Percentiles rank a stretch among this genome's conserved stretches.
Conservation (phyloP, 2,113 vertebrate species). For the Physeter macrocephalus region DNA sequence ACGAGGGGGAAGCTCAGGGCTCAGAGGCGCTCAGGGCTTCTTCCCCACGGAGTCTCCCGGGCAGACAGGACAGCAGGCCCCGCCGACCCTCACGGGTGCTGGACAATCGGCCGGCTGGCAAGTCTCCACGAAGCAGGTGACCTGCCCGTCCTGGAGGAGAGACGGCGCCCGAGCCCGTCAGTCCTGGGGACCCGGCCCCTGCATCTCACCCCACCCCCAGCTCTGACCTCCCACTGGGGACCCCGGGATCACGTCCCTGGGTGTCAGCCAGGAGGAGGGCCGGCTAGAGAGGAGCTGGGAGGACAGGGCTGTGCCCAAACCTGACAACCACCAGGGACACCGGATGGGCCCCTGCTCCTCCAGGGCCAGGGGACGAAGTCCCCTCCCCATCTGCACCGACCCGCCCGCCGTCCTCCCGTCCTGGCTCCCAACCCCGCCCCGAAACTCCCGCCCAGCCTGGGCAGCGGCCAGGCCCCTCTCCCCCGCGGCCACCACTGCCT, state of each 20-base stretch:
- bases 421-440: too few relatives aligned
- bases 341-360: accelerated
- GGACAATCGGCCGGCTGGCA: conserved; percentile 84
- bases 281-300: accelerated
- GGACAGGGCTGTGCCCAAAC: not conserved
- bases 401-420: accelerated
- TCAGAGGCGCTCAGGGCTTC: conserved; percentile 60
- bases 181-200: accelerated
- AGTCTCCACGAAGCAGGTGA: conserved; percentile 94
- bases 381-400: not conserved
- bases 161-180: accelerated
- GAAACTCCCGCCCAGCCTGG: accelerated
- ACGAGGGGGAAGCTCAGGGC: not conserved
- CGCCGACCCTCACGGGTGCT: conserved; percentile 83
- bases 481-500: not conserved
- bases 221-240: not conserved
- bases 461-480: not conserved
- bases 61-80: conserved; percentile 91
- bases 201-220: too few relatives aligned
- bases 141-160: conserved; percentile 86
- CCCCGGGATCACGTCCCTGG: accelerated
- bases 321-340: not conserved
- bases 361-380: accelerated
- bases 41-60: conserved; percentile 50
- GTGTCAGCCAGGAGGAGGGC: not conserved